Percentiles rank a stretch among this genome's conserved stretches.
Evolutionary conservation across 1,140 invertebrate genomes (phyloP).

Genomic region (Andrena cerasifolii): DNA sequence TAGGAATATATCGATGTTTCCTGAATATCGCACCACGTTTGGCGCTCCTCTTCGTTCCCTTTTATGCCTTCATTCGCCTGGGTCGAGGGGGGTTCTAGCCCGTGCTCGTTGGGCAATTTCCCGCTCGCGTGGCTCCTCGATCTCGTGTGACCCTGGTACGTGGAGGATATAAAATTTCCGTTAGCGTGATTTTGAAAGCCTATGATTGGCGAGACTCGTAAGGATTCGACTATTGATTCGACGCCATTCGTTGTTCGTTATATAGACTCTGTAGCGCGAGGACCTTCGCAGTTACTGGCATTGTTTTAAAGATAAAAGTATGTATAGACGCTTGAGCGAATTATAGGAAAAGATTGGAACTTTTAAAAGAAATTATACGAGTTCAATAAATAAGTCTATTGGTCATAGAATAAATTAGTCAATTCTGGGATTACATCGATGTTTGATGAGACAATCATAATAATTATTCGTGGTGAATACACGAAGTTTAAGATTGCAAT

Average conservation of each 20-base stretch:
- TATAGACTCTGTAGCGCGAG: neutral
- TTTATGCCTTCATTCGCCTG: neutral
- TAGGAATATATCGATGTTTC: conserved; percentile 34
- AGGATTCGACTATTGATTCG: conserved; percentile 3
- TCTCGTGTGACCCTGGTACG: conserved; percentile 65
- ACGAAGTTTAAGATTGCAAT: neutral
- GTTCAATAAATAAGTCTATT: too few relatives aligned
- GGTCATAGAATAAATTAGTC: too few relatives aligned
- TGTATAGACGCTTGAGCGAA: too few relatives aligned
- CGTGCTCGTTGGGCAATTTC: neutral
- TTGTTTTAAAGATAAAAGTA: neutral
- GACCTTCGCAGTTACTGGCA: neutral
- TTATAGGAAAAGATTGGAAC: too few relatives aligned
- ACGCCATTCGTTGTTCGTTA: neutral
- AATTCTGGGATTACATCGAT: too few relatives aligned
- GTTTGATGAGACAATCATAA: too few relatives aligned
- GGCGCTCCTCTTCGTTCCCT: neutral
- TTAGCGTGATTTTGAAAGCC: conserved; percentile 64
- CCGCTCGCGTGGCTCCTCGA: neutral
- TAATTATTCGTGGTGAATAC: neutral
- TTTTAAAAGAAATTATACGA: too few relatives aligned
- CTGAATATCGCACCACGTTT: neutral
- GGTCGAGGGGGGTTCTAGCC: neutral
- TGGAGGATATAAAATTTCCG: conserved; percentile 74
- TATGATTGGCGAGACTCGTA: neutral